Percentiles rank a stretch among this genome's conserved stretches.
These are phyloP conservation scores for Limosa lapponica DNA, from an alignment of 2,797 vertebrate genomes.

Conservation along the genomic window DNA sequence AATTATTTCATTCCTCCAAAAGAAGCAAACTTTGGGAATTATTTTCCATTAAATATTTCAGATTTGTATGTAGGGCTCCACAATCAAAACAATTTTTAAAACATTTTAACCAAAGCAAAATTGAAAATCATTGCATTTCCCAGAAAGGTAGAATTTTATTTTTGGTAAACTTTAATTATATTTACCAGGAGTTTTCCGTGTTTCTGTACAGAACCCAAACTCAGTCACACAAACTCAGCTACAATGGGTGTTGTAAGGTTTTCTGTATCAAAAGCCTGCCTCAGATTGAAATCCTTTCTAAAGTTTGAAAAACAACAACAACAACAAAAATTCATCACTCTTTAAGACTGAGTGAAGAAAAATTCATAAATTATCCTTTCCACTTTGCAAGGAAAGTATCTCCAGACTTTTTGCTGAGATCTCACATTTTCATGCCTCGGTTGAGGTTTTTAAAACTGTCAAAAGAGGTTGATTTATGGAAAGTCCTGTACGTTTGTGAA, in stretches of 20 bases:
- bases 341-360: background rate
- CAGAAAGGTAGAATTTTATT: background rate
- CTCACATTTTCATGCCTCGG: background rate
- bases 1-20: background rate
- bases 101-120: background rate
- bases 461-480: background rate
- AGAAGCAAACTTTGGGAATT: background rate
- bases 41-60: background rate
- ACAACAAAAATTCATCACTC: background rate
- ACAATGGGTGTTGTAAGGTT: background rate
- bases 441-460: background rate
- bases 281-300: background rate
- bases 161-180: background rate
- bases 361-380: background rate
- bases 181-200: background rate
- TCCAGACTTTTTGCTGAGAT: background rate
- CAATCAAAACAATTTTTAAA: background rate
- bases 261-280: background rate
- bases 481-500: background rate
- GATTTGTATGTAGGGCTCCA: accelerated
- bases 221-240: background rate
- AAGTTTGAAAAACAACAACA: background rate
- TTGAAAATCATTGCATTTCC: background rate
- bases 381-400: background rate
- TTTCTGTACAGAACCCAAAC: background rate